These are phyloP conservation scores for Lepisosteus oculatus DNA, from an alignment of 2,113 vertebrate species.

Conservation along the genomic window DNA sequence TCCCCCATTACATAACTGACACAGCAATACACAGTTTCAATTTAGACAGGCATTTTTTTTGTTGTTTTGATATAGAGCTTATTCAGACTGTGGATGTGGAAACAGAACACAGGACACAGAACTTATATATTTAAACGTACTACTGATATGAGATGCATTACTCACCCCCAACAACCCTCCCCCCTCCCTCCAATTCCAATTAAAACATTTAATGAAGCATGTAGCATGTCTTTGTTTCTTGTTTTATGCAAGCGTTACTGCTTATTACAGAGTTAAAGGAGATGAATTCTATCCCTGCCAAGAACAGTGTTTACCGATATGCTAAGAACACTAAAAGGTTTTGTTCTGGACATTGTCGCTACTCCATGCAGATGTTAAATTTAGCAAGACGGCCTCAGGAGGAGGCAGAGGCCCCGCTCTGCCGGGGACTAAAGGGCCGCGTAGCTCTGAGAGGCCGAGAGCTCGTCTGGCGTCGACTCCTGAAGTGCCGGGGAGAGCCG, in stretches of 20 bases:
- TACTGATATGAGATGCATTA: slow-evolving; percentile 80
- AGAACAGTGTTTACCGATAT: slow-evolving; percentile 64
- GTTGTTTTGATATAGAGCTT: slow-evolving; percentile 76
- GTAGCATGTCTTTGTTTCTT: slow-evolving; percentile 18
- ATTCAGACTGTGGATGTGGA: slow-evolving; percentile 89
- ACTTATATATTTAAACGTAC: slow-evolving; percentile 78
- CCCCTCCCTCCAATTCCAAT: slow-evolving; percentile 56
- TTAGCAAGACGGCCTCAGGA: not conserved
- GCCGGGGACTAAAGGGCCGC: slow-evolving; percentile 75
- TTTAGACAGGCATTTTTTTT: slow-evolving; percentile 77
- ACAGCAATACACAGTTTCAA: slow-evolving; percentile 81
- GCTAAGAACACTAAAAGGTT: slow-evolving; percentile 53
- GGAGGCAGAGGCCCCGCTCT: slow-evolving; percentile 68
- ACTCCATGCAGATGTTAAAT: slow-evolving; percentile 78
- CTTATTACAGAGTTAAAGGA: slow-evolving; percentile 58
- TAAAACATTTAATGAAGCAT: slow-evolving; percentile 58
- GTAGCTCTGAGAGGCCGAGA: slow-evolving; percentile 72
- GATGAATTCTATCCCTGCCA: slow-evolving; percentile 67
- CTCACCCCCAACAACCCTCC: slow-evolving; percentile 35
- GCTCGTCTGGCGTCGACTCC: slow-evolving; percentile 69
- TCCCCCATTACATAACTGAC: slow-evolving; percentile 71
- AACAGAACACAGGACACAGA: slow-evolving; percentile 83
- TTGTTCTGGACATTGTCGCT: slow-evolving; percentile 68
- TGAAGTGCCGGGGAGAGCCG: slow-evolving; percentile 54
- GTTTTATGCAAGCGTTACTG: slow-evolving; percentile 64